phyloP scores from a whole-genome alignment of 2,113 vertebrate genomes.

The Sander vitreus region DNA sequence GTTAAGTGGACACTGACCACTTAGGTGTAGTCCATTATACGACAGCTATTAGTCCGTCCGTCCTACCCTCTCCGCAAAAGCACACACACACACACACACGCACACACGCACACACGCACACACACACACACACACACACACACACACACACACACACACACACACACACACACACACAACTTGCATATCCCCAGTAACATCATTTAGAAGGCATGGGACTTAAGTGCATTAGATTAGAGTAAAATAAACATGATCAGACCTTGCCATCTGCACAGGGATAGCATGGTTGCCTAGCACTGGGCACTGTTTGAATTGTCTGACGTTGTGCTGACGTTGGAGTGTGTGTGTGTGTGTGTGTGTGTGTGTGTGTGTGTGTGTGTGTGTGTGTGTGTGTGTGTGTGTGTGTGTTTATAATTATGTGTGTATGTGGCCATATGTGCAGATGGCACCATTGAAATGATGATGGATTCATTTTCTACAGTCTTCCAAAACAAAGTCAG shows the following conservation, averaged over 20 bases:
- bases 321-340: conserved; percentile 56
- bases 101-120: not conserved
- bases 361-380: conserved; percentile 23
- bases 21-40: conserved; percentile 13
- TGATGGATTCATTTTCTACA: conserved; percentile 62
- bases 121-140: not conserved
- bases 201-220: conserved; percentile 64
- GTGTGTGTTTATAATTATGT: conserved; percentile 29
- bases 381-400: not conserved
- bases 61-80: not conserved
- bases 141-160: not conserved
- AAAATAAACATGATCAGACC: conserved; percentile 82
- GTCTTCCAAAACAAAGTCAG: conserved; percentile 33
- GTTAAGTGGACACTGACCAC: conserved; percentile 1
- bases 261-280: conserved; percentile 78
- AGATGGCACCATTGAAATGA: conserved; percentile 65
- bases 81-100: not conserved
- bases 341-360: conserved; percentile 4
- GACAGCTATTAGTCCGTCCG: conserved; percentile 4
- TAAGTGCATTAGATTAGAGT: conserved; percentile 80
- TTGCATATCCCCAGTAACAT: conserved; percentile 41
- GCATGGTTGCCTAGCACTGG: conserved; percentile 79
- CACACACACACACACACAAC: not conserved
- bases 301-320: conserved; percentile 69
- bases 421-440: conserved; percentile 47